Base-by-base conservation (phyloP, 1,140 invertebrate species). In the Leucophenga varia region DNA sequence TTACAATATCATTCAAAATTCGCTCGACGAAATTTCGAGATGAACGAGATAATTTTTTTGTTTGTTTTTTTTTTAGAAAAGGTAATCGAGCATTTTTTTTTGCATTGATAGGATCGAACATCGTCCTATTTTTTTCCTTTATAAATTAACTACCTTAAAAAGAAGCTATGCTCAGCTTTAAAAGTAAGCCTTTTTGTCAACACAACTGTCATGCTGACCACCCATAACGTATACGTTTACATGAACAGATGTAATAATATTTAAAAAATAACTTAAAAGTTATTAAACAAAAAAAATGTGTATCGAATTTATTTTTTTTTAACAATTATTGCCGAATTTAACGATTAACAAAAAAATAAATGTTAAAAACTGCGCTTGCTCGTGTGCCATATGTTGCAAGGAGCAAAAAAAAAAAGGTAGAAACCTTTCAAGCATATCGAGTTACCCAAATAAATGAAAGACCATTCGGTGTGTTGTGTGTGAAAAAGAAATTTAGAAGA, bases 401-500 rank as follows among this genome's bases (percentile, higher is more conserved):
- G 4, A 18, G 44, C 54, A n/a, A n/a, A n/a, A n/a, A n/a, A 25
- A 25, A 5, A 25, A 10, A 5, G 22, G 5, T 25, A 18, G 49
- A 57, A 63, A 63, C 64, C 57, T 47, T 59, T 49, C 39, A 31
- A 28, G 31, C 53, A 46, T 68, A 68, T 70, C 65, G 51, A 54
- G 59, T 70, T 70, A 57, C 65, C 34, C 37, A 4, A 13, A 16
- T 35, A 6, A 35, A 30, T 30, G 25, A 30, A n/a, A 30, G 25
- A n/a, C n/a, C n/a, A n/a, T n/a, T n/a, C n/a, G n/a, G n/a, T n/a
- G n/a, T n/a, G n/a, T n/a, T n/a, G n/a, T 67, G 61, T 65, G 61
- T 65, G 61, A n/a, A n/a, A n/a, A n/a, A n/a, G n/a, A n/a, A n/a
- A n/a, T n/a, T n/a, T n/a, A n/a, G n/a, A n/a, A n/a, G n/a, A n/a